Conservation (phyloP, 2,888 invertebrate species). For the Eupithecia pulchellata region DNA sequence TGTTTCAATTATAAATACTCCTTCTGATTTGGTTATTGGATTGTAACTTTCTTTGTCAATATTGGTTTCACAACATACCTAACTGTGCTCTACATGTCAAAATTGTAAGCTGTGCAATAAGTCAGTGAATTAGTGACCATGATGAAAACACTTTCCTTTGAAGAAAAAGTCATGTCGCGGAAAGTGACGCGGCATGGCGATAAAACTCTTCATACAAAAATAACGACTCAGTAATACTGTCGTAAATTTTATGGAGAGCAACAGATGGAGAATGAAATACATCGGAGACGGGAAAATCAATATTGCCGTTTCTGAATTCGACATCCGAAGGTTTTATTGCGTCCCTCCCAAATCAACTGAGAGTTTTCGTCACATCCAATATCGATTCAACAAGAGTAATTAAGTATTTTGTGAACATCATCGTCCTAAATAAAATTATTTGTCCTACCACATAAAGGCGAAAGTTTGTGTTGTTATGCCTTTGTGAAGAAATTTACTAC, state of each 20-base stretch:
- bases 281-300: conserved; percentile 78
- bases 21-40: too few species aligned
- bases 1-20: too few species aligned
- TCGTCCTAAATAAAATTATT: background rate
- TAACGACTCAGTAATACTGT: conserved; percentile 81
- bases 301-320: conserved; percentile 74
- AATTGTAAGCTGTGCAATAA: too few species aligned
- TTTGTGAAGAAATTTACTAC: too few species aligned
- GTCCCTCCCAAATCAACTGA: conserved; percentile 55
- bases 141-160: conserved; percentile 60
- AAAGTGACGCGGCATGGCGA: conserved; percentile 63
- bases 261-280: conserved; percentile 83
- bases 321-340: conserved; percentile 69
- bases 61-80: too few species aligned
- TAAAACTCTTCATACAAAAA: conserved; percentile 82
- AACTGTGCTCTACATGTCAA: too few species aligned
- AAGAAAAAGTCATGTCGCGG: conserved; percentile 65
- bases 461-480: too few species aligned
- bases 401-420: conserved; percentile 12
- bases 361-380: conserved; percentile 50
- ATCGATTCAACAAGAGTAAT: conserved; percentile 21
- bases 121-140: conserved; percentile 56
- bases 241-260: conserved; percentile 84
- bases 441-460: too few species aligned
- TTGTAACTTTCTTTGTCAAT: too few species aligned